Percentiles rank a stretch among this genome's conserved stretches.
These are phyloP conservation scores for Falco concolor DNA, from an alignment of 2,797 vertebrate genomes.

Conservation along the genomic window DNA sequence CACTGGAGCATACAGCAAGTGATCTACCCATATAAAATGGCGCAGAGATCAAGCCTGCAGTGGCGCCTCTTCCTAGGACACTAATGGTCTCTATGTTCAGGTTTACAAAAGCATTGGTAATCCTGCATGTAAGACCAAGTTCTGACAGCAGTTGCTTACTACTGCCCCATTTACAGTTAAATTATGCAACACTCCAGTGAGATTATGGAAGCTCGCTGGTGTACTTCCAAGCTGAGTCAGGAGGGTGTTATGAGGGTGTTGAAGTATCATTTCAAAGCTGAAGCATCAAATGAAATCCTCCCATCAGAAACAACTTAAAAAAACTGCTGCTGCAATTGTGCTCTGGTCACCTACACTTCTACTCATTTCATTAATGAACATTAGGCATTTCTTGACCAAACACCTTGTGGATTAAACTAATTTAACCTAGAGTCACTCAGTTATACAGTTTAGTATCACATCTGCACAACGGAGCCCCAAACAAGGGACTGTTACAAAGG, in stretches of 20 bases:
- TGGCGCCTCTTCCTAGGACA: not conserved
- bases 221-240: slow-evolving; percentile 31
- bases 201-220: not conserved
- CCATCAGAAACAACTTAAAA: not conserved
- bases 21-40: not conserved
- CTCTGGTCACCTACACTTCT: not conserved
- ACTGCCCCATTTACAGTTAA: not conserved
- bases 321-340: not conserved
- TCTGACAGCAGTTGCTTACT: not conserved
- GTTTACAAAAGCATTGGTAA: not conserved
- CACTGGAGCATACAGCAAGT: not conserved
- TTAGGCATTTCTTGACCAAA: not conserved
- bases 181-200: slow-evolving; percentile 10
- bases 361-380: not conserved
- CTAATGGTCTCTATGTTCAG: not conserved
- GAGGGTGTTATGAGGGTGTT: slow-evolving; percentile 29
- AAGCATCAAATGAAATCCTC: slow-evolving; percentile 15
- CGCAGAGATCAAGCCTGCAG: not conserved
- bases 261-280: not conserved
- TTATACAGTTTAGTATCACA: not conserved
- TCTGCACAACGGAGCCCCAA: not conserved
- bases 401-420: not conserved
- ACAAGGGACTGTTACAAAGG: not conserved
- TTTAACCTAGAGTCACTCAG: not conserved
- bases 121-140: not conserved